phyloP scores from a whole-genome alignment of 2,113 vertebrate genomes.

The Motacilla tschutschensis region DNA sequence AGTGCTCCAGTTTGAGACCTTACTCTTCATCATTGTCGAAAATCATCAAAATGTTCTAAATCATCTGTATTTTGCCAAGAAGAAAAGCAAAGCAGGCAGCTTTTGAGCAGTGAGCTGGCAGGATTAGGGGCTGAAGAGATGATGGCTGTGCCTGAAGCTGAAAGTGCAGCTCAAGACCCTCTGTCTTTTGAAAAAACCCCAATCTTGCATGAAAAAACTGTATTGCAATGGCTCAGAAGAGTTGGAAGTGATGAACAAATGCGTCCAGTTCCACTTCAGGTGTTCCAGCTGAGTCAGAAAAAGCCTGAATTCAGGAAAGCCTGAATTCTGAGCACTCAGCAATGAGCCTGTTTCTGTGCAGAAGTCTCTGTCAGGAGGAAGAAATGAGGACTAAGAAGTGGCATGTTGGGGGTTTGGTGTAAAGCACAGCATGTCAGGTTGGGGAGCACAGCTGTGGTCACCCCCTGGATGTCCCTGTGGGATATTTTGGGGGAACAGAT shows the following conservation, averaged over 20 bases:
- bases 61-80: neutral
- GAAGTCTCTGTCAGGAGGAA: neutral
- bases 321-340: neutral
- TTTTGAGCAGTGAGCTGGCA: neutral
- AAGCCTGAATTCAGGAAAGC: neutral
- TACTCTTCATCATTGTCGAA: neutral
- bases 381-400: neutral
- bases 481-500: neutral
- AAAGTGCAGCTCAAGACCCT: neutral
- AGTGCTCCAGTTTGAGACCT: accelerated
- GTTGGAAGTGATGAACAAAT: neutral
- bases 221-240: neutral
- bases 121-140: neutral
- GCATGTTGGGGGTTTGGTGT: neutral
- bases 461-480: neutral
- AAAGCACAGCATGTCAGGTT: neutral
- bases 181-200: neutral
- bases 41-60: neutral
- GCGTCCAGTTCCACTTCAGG: neutral
- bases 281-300: neutral
- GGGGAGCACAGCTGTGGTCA: neutral
- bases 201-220: neutral
- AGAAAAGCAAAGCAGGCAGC: neutral
- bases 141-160: neutral
- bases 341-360: neutral